Evolutionary conservation across 2,888 invertebrate species (phyloP).

Genomic region (Adelognathus sp.): DNA sequence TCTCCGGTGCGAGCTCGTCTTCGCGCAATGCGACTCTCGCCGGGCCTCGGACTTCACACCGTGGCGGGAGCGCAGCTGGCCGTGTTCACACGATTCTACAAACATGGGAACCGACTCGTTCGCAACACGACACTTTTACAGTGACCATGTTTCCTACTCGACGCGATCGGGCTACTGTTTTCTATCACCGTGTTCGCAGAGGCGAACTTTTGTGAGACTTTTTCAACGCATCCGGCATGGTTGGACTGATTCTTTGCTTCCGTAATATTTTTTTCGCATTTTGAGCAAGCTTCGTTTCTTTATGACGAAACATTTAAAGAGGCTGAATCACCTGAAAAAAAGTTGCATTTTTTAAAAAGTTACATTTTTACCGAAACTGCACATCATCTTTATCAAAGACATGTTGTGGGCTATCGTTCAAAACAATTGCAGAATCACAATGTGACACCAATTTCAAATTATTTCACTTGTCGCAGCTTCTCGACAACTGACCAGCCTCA

Average conservation of each 20-base stretch:
- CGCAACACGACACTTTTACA: constrained; percentile 55
- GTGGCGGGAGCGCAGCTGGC: constrained; percentile 54
- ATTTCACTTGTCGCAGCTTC: no score
- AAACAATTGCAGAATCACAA: no score
- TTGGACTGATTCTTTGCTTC: neutral
- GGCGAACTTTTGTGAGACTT: neutral
- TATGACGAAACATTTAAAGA: no score
- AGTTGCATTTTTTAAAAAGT: no score
- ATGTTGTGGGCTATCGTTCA: no score
- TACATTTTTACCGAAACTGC: no score
- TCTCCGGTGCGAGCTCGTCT: constrained; percentile 28
- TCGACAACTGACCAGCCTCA: no score
- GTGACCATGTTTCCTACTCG: constrained; percentile 34
- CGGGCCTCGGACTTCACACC: neutral
- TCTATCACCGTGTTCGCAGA: neutral
- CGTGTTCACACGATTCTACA: constrained; percentile 59
- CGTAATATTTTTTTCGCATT: neutral
- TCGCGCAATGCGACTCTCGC: constrained; percentile 29
- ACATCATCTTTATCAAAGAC: no score
- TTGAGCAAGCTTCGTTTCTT: no score
- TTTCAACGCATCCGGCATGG: neutral
- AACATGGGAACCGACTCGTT: constrained; percentile 22
- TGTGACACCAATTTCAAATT: no score
- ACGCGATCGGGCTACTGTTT: constrained; percentile 30
- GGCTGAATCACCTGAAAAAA: no score